Conservation (phyloP, 2,888 invertebrate genomes). For the Tineola bisselliella region DNA sequence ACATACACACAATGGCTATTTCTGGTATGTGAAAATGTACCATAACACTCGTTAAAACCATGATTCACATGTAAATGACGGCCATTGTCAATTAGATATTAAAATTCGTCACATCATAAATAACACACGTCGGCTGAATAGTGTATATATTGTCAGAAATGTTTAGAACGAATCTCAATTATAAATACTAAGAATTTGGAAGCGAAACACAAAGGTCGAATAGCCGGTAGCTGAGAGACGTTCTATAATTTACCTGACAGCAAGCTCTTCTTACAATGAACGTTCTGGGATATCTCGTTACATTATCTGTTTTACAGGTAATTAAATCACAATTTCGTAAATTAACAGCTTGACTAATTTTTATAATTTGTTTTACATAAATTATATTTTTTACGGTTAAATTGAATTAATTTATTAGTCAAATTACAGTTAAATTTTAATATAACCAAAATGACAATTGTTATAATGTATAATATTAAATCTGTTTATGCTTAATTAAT, state of each 20-base stretch:
- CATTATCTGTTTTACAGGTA: conserved; percentile 32
- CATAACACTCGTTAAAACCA: neutral
- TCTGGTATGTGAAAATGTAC: neutral
- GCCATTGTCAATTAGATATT: conserved; percentile 3
- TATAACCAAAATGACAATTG: too few species aligned
- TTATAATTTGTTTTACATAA: too few species aligned
- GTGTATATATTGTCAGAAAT: conserved; percentile 24
- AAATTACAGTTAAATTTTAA: too few species aligned
- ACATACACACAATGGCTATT: neutral
- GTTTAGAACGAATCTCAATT: conserved; percentile 30
- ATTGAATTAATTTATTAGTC: too few species aligned
- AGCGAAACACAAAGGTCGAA: conserved; percentile 1
- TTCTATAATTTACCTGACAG: neutral
- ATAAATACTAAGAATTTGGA: conserved; percentile 28
- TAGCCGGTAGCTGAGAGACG: neutral
- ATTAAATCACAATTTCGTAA: conserved; percentile 15
- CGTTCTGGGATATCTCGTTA: conserved; percentile 27
- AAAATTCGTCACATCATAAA: neutral
- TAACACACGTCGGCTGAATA: neutral
- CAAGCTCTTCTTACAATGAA: conserved; percentile 20
- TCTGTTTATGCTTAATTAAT: neutral
- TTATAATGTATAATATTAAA: too few species aligned
- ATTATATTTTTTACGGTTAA: too few species aligned
- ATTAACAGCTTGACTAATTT: too few species aligned
- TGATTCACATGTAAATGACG: conserved; percentile 8